phyloP scores from a whole-genome alignment of 2,888 invertebrate genomes.

The Tribolium freemani region DNA sequence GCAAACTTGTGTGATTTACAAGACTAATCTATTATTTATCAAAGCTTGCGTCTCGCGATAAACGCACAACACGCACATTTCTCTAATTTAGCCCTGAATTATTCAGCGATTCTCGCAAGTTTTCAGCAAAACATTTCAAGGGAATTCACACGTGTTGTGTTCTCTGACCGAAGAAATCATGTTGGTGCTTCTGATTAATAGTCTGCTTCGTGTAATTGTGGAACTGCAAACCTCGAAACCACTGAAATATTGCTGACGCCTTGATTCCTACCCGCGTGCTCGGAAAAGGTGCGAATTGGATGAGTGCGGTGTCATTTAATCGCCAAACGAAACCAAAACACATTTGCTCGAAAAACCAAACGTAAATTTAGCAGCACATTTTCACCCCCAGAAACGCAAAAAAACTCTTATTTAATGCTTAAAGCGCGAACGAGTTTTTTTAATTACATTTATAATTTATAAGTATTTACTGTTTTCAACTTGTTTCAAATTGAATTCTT shows the following conservation, averaged over 20 bases:
- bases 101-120: constrained; percentile 51
- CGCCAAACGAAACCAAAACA: background rate
- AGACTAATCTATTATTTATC: constrained; percentile 66
- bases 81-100: constrained; percentile 61
- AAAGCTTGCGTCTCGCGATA: constrained; percentile 63
- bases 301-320: background rate
- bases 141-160: background rate
- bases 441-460: background rate
- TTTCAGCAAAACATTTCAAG: constrained; percentile 16
- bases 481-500: background rate
- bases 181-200: constrained; percentile 41
- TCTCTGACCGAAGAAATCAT: background rate
- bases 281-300: constrained; percentile 15
- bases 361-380: too few species aligned
- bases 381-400: too few species aligned
- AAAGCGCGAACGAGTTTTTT: too few species aligned
- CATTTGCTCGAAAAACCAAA: too few species aligned
- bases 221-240: constrained; percentile 43
- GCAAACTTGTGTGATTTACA: constrained; percentile 57
- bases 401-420: too few species aligned
- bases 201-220: constrained; percentile 42
- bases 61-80: constrained; percentile 61
- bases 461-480: background rate
- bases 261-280: background rate
- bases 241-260: constrained; percentile 42